These are phyloP conservation scores for Dipodomys ordii DNA, from an alignment of 2,113 vertebrate genomes.

Conservation along the genomic window DNA sequence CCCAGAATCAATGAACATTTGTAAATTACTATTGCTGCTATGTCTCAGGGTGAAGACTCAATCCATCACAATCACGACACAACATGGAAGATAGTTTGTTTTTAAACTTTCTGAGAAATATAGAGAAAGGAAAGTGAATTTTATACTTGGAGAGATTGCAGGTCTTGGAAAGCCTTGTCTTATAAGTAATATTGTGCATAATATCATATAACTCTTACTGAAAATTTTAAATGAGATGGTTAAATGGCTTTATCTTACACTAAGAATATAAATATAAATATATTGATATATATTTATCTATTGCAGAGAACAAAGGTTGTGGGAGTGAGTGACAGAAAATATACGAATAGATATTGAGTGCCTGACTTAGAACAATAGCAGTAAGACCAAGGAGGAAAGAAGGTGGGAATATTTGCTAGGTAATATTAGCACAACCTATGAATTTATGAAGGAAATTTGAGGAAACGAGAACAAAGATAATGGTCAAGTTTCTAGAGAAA, in stretches of 20 bases:
- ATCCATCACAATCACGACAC: background rate
- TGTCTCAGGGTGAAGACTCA: background rate
- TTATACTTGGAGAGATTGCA: no score
- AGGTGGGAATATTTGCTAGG: no score
- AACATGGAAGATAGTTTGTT: background rate
- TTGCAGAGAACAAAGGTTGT: background rate
- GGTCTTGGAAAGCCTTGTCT: background rate
- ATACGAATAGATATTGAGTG: background rate
- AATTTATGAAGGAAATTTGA: background rate
- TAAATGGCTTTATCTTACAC: background rate
- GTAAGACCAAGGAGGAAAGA: background rate
- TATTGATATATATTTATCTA: background rate
- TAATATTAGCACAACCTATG: background rate
- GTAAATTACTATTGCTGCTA: background rate
- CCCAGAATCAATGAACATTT: background rate
- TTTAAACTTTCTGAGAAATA: no score
- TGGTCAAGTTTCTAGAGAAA: background rate
- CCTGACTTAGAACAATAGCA: background rate
- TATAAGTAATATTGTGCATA: background rate
- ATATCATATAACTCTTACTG: background rate
- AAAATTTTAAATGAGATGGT: background rate
- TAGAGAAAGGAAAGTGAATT: background rate
- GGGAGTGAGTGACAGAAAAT: background rate
- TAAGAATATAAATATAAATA: background rate
- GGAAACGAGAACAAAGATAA: background rate